Evolutionary conservation across 1,140 invertebrate species (phyloP).

Genomic region (Polypedilum vanderplanki): DNA sequence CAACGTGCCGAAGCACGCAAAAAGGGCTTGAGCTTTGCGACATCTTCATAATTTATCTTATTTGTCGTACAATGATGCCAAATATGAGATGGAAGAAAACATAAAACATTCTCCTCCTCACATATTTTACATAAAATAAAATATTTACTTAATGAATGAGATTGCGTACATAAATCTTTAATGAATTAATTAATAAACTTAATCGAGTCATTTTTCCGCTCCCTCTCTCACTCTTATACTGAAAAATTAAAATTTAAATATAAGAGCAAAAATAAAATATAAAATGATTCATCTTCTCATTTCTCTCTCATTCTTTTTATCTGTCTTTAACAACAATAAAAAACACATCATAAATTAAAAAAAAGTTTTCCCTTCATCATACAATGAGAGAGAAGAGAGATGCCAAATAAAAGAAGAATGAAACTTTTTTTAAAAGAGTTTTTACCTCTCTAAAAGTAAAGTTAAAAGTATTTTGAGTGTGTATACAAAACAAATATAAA

Average conservation of each 20-base stretch:
- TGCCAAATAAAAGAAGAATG: conserved; percentile 4
- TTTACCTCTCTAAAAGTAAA: conserved; percentile 28
- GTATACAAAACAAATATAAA: too few species aligned
- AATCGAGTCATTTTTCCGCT: conserved; percentile 4
- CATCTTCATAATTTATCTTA: neutral
- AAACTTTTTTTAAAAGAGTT: conserved; percentile 8
- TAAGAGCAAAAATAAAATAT: too few species aligned
- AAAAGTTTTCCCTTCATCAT: neutral
- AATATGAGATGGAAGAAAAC: neutral
- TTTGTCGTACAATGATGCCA: neutral
- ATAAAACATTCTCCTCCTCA: neutral
- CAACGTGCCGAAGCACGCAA: neutral
- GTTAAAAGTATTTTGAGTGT: neutral
- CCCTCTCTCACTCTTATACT: neutral
- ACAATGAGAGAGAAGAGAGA: neutral
- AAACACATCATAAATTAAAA: neutral
- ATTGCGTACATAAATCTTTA: conserved; percentile 4
- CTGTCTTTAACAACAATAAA: neutral
- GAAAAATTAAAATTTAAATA: too few species aligned
- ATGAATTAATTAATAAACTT: neutral
- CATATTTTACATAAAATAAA: neutral
- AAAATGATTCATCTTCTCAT: neutral
- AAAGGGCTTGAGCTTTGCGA: neutral
- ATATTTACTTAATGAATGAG: neutral
- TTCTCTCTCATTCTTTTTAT: neutral